Base-by-base conservation (phyloP, 2,797 vertebrate genomes). In the Parauchenoglanis punctatus region DNA sequence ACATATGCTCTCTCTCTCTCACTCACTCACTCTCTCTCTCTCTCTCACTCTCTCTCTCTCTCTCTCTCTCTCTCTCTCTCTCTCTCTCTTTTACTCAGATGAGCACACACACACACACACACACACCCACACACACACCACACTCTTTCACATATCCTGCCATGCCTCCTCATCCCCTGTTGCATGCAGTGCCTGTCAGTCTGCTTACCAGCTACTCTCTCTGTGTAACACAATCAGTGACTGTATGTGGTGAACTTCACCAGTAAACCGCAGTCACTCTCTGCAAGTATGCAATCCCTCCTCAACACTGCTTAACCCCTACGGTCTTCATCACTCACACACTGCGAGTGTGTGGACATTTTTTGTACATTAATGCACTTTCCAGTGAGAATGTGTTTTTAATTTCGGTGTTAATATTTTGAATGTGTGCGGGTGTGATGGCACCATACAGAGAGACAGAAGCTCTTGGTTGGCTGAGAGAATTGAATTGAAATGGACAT, bases 121-220 rank as follows among this genome's bases (percentile, higher is more conserved):
- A 5, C 46, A 5, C 46, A n/a, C 15, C 59, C 40, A 58, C 58
- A 20, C 13, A 73, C 46, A 18, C 17, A 28, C 44, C 84, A 63
- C 89, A 89, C 40, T 70, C 83, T n/a, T 80, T 83, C 1, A 84
- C 20, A 13, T 31, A 44, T 89, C 90, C 90, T 90, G 28, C 90
- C 90, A 56, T 18, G 20, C 8, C 44, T 49, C 90, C 90, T 90
- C 87, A n/a, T 90, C 90, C 77, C 91, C 92, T 88, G 89, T 94
- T 93, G 94, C 95, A 95, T 95, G 94, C 95, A 95, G 95, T 95
- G 95, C 95, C 95, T 95, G 94, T 93, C 89, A 93, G 89, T 95
- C 94, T 94, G 95, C 95, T 95, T 93, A 94, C 94, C 93, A 94
- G 93, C 89, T 88, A 90, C 91, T 88, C 89, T 87, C 85, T 91